Conservation (phyloP, 2,113 vertebrate genomes). For the Axis porcinus region DNA sequence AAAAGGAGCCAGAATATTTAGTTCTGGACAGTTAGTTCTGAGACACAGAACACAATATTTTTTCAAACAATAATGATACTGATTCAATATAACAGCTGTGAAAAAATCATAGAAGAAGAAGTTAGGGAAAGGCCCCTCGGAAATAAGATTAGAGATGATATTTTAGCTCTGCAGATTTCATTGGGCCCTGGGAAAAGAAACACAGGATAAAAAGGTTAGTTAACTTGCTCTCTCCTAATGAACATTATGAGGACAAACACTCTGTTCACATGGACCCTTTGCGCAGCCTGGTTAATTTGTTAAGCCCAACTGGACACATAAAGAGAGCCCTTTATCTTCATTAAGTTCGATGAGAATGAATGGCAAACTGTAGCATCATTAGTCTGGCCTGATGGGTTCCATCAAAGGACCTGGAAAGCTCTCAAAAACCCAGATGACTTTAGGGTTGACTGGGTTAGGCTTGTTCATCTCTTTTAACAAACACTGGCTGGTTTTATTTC, state of each 20-base stretch:
- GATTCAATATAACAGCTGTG: not conserved
- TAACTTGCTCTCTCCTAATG: slow-evolving; percentile 67
- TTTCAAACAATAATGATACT: slow-evolving; percentile 44
- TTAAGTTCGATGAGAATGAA: slow-evolving; percentile 76
- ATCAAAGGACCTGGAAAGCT: slow-evolving; percentile 27
- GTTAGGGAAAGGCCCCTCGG: not conserved
- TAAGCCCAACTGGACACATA: slow-evolving; percentile 74
- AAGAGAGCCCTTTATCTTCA: slow-evolving; percentile 79
- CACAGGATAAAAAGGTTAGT: slow-evolving; percentile 56
- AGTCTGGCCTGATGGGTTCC: slow-evolving; percentile 56
- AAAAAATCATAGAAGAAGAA: slow-evolving; percentile 16
- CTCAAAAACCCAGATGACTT: slow-evolving; percentile 49
- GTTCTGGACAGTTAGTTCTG: slow-evolving; percentile 33
- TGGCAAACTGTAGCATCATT: slow-evolving; percentile 70
- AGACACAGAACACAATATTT: slow-evolving; percentile 40
- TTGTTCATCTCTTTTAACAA: slow-evolving; percentile 28
- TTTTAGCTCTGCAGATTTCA: slow-evolving; percentile 29
- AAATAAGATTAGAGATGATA: slow-evolving; percentile 37
- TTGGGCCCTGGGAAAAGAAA: slow-evolving; percentile 43
- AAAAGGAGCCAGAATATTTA: not conserved
- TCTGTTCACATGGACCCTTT: slow-evolving; percentile 64
- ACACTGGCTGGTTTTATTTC: slow-evolving; percentile 13
- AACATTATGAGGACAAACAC: slow-evolving; percentile 76
- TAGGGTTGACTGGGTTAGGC: not conserved
- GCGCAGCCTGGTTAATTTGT: slow-evolving; percentile 75